Evolutionary conservation across 35 echinoderm and acorn worm species (phyloP), one percentile per base, ranked within the genome.

Genomic region (Lytechinus variegatus): DNA sequence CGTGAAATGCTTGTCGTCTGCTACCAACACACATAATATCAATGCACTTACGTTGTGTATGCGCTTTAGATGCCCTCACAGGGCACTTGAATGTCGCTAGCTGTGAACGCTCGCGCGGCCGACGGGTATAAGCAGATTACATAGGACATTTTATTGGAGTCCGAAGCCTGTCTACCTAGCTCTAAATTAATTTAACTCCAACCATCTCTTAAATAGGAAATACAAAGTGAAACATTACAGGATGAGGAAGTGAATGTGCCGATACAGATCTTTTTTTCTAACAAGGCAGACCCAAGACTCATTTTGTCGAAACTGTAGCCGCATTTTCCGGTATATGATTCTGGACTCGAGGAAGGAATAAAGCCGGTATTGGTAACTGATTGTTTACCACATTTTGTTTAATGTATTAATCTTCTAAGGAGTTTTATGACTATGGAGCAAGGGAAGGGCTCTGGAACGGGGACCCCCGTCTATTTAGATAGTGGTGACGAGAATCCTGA

Each of bases 371-470:
- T 79, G 19, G 66, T 16, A 79, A 24, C 66, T 16, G 66, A 79
- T 79, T 79, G 66, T 79, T 79, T 79, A 79, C 66, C n/a, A 79
- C n/a, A 79, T 79, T 24, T 24, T 79, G 66, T 79, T 79, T 14
- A 19, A 79, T 79, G 66, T 24, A 79, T 79, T 79, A 79, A 24
- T n/a, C 2, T 16, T 79, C 66, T 79, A 24, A 4, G 66, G 66
- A 79, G 66, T 79, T 79, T n/a, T 14, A 79, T 79, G n/a, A 57
- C 92, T 19, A 93, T 93, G 92, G 92, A 93, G 27, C 92, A 93
- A 27, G 92, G 53, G 92, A 54, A 93, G 54, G 92, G 92, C 54
- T 93, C 92, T 54, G 92, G 52, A 33, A 24, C 92, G 53, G 92
- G 92, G 53, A 93, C 92, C 28, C 92, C 92, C 13, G 92, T 93